Evolutionary conservation across 2,797 vertebrate genomes (phyloP).

Genomic region (Acrossocheilus fasciatus): DNA sequence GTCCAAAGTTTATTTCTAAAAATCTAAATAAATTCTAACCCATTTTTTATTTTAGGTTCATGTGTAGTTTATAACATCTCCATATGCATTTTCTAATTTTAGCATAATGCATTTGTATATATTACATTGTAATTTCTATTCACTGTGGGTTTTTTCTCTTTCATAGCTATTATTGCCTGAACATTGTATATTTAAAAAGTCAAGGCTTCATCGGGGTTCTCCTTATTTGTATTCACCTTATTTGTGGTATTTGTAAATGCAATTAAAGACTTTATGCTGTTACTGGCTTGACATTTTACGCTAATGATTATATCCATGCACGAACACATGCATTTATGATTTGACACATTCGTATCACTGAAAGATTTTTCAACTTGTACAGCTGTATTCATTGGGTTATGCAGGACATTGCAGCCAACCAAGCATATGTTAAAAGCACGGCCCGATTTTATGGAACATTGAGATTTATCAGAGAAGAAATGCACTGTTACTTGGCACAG

Average conservation of each 20-base stretch:
- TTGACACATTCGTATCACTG: constrained; percentile 9
- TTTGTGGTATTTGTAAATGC: constrained; percentile 25
- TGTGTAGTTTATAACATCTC: constrained; percentile 8
- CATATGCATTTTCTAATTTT: background rate
- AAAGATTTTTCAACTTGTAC: constrained; percentile 22
- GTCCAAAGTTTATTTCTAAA: no score
- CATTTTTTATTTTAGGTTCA: background rate
- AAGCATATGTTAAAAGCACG: constrained; percentile 24
- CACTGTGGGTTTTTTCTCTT: background rate
- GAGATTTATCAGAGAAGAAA: constrained; percentile 40
- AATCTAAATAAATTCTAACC: no score
- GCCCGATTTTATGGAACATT: constrained; percentile 11
- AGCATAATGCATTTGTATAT: background rate
- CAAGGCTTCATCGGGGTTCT: constrained; percentile 2
- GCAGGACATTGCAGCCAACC: constrained; percentile 28
- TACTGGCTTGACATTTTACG: constrained; percentile 43
- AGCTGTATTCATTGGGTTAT: constrained; percentile 4
- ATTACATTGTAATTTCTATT: background rate
- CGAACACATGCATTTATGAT: constrained; percentile 22
- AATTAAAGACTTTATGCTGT: constrained; percentile 17
- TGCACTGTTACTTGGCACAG: constrained; percentile 29
- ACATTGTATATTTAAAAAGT: background rate
- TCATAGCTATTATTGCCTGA: background rate
- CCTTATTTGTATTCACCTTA: constrained; percentile 27
- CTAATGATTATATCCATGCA: constrained; percentile 10